Conservation (phyloP, 2,797 vertebrate species). For the Artibeus lituratus region DNA sequence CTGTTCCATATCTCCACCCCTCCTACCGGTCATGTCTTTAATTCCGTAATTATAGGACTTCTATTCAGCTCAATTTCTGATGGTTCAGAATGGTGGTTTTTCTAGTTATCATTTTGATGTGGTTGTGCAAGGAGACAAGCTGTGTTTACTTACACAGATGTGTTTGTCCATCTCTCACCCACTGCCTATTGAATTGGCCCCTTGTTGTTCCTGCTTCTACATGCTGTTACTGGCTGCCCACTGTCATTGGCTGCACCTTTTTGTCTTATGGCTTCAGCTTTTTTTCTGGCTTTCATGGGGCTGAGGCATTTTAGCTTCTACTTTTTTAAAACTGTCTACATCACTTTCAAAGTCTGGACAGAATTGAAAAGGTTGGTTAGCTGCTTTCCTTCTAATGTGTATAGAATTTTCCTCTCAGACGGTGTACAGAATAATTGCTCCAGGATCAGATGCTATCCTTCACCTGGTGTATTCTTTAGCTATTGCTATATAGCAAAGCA, state of each 20-base stretch:
- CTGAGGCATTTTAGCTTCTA: not conserved
- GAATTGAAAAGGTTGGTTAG: not conserved
- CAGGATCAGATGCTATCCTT: not conserved
- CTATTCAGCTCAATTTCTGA: not conserved
- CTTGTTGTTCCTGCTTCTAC: not conserved
- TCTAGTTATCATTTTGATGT: not conserved
- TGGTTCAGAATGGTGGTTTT: not conserved
- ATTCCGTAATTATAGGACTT: not conserved
- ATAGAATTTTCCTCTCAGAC: not conserved
- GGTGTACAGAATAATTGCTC: not conserved
- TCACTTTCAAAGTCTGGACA: not conserved
- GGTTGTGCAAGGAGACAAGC: not conserved
- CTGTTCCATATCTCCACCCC: not conserved
- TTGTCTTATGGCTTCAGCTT: not conserved
- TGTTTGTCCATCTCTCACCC: not conserved
- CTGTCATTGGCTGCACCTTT: not conserved
- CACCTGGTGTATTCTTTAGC: not conserved
- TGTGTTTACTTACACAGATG: not conserved
- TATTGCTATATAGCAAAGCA: not conserved
- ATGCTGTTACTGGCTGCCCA: not conserved
- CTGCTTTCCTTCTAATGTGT: not conserved
- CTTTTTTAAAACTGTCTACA: not conserved
- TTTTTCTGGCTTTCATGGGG: not conserved
- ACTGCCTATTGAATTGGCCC: not conserved
- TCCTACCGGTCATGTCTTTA: not conserved